These are phyloP conservation scores for Trachops cirrhosus DNA, from an alignment of 2,797 vertebrate species.

Conservation along the genomic window DNA sequence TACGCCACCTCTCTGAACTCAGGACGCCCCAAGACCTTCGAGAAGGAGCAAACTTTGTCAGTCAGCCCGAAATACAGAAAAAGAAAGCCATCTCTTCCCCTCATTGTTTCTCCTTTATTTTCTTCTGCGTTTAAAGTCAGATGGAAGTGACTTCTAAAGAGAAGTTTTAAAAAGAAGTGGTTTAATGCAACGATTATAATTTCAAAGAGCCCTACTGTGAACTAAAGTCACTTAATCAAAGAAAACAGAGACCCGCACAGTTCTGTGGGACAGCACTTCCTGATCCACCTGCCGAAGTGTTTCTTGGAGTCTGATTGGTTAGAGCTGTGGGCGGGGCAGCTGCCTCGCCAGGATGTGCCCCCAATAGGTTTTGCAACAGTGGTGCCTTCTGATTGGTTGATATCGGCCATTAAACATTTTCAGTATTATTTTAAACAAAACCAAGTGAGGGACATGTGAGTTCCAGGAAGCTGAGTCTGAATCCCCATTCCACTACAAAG, in stretches of 20 bases:
- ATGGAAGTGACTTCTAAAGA: background rate
- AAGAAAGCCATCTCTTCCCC: background rate
- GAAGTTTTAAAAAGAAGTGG: background rate
- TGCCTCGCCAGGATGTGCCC: no score
- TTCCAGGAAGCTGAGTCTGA: background rate
- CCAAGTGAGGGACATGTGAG: background rate
- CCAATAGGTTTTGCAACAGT: background rate
- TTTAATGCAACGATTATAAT: background rate
- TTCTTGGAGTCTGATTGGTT: background rate
- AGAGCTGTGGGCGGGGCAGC: fast-evolving
- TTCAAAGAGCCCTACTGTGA: background rate
- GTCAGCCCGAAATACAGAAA: background rate
- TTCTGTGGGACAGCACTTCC: background rate
- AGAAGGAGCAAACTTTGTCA: background rate
- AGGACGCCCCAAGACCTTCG: background rate
- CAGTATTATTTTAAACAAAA: background rate
- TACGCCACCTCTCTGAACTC: background rate
- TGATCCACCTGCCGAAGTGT: background rate
- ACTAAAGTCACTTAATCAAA: background rate
- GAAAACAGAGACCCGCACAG: background rate
- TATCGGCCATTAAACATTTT: background rate
- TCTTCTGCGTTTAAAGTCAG: background rate
- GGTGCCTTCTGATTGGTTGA: background rate
- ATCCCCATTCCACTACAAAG: background rate
- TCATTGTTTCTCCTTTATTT: background rate